Percentiles rank a stretch among this genome's conserved stretches.
phyloP scores from a whole-genome alignment of 2,888 invertebrate genomes.

The Arge pagana region DNA sequence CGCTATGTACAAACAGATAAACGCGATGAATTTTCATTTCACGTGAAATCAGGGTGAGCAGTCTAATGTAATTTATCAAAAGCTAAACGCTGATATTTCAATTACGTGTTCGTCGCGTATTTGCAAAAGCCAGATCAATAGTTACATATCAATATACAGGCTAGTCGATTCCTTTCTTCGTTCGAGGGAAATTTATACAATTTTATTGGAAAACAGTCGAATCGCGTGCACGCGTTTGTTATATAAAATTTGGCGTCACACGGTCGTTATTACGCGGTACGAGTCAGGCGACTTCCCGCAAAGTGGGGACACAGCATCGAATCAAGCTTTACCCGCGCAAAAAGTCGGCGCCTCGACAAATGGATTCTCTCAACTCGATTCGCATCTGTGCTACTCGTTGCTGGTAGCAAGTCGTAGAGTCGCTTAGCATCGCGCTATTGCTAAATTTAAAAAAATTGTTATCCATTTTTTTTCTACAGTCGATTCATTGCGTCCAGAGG shows the following conservation, averaged over 20 bases:
- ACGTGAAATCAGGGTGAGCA: background rate
- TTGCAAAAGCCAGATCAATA: background rate
- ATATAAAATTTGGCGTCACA: constrained; percentile 26
- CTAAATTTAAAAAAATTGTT: too few relatives aligned
- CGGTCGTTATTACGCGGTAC: constrained; percentile 24
- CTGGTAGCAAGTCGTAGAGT: too few relatives aligned
- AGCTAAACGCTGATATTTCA: background rate
- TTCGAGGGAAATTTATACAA: background rate
- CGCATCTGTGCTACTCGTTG: constrained; percentile 25
- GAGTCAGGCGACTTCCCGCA: too few relatives aligned
- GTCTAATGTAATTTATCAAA: background rate
- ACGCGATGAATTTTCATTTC: background rate
- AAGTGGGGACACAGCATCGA: too few relatives aligned
- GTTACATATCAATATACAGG: background rate
- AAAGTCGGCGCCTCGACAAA: too few relatives aligned
- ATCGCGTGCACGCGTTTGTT: constrained; percentile 1
- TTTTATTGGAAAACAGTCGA: background rate
- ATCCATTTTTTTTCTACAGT: too few relatives aligned
- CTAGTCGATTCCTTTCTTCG: background rate
- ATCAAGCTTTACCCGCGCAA: too few relatives aligned
- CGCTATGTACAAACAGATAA: too few relatives aligned
- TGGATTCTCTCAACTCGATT: constrained; percentile 16
- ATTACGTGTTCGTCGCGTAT: background rate
- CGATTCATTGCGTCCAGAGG: too few relatives aligned
- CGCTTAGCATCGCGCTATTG: too few relatives aligned